These are phyloP conservation scores for Poeciliopsis paucimaculata DNA, from an alignment of 2,797 vertebrate species.

Conservation along the genomic window DNA sequence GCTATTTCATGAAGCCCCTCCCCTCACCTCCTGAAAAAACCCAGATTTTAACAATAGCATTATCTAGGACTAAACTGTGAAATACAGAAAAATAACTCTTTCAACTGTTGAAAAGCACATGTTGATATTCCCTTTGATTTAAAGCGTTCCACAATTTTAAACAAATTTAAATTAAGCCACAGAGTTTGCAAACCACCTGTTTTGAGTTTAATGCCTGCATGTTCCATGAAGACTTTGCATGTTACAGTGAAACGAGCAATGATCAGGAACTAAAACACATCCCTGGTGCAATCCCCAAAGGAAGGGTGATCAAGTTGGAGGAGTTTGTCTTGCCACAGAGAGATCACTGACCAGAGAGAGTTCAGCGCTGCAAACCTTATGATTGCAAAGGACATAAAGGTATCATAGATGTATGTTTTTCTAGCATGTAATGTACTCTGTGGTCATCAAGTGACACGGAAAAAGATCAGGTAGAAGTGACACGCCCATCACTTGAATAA, in stretches of 20 bases:
- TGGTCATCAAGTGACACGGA: background rate
- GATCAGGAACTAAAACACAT: background rate
- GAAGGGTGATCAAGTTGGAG: background rate
- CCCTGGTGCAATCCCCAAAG: background rate
- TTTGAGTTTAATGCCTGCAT: background rate
- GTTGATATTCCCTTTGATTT: background rate
- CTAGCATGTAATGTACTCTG: background rate
- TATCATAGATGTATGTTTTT: background rate
- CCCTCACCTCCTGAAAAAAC: background rate
- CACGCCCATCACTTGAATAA: background rate
- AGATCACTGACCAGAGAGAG: background rate
- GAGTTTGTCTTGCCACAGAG: background rate
- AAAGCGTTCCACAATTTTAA: background rate
- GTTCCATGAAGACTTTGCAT: background rate
- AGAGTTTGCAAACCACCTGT: conserved; percentile 3
- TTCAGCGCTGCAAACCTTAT: background rate
- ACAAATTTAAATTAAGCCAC: background rate
- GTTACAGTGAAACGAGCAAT: background rate
- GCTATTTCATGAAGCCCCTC: background rate
- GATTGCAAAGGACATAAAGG: background rate
- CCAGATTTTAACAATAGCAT: background rate
- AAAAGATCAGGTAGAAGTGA: background rate
- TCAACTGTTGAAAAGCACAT: background rate
- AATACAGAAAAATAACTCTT: background rate
- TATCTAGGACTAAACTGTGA: background rate